Percentiles rank a stretch among this genome's conserved stretches.
phyloP scores from a whole-genome alignment of 1,140 invertebrate genomes.

The Eueides isabella region DNA sequence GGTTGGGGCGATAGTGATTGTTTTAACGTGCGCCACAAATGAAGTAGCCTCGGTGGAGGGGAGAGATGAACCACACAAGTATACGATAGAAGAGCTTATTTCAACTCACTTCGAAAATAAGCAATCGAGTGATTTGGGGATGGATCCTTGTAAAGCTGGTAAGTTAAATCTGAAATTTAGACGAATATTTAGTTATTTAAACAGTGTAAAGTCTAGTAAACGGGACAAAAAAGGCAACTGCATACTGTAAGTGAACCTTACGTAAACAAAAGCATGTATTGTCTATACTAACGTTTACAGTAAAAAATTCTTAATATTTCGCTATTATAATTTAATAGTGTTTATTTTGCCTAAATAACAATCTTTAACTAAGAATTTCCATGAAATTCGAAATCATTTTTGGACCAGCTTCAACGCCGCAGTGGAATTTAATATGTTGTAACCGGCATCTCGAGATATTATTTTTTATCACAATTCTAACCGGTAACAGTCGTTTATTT shows the following conservation, averaged over 20 bases:
- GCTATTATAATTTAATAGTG: constrained; percentile 13
- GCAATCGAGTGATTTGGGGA: constrained; percentile 88
- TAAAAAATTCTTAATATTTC: background rate
- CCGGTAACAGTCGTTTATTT: background rate
- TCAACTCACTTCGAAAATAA: constrained; percentile 84
- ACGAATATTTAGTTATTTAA: too few species aligned
- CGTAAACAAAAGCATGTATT: too few species aligned
- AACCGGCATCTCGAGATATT: background rate
- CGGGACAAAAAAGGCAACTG: too few species aligned
- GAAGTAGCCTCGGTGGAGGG: constrained; percentile 57
- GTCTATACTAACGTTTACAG: too few species aligned
- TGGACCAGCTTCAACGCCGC: constrained; percentile 64
- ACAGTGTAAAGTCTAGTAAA: too few species aligned
- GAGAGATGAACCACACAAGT: constrained; percentile 80
- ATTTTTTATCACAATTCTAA: constrained; percentile 15
- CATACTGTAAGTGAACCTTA: too few species aligned
- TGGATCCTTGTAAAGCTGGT: constrained; percentile 94
- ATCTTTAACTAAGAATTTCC: constrained; percentile 29
- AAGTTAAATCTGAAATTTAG: constrained; percentile 66
- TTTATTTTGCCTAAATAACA: constrained; percentile 12
- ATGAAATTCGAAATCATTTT: constrained; percentile 59
- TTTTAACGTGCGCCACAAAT: constrained; percentile 48
- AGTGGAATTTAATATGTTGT: constrained; percentile 42
- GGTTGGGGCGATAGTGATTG: constrained; percentile 52
- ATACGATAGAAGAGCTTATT: constrained; percentile 87